Base-by-base conservation (phyloP, 1,140 invertebrate species). In the Reticulitermes speratus region DNA sequence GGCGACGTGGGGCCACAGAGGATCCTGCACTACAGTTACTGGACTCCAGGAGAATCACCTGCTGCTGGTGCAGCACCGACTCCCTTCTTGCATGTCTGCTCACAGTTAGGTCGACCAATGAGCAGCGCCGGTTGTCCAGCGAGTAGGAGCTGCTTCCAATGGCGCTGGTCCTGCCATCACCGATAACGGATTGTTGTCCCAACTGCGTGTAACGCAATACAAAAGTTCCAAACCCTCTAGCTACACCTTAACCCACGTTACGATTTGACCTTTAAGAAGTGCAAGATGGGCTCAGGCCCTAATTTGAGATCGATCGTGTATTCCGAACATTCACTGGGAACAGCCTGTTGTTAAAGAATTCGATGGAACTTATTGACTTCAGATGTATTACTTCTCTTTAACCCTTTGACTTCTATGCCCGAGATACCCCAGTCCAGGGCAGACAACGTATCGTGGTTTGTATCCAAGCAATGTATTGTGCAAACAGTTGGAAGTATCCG, bases 51-150 rank as follows among this genome's bases (percentile, higher is more conserved):
- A 9, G 65, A 30, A 75, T 75, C 65, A 25, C 65, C 65, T 25
- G 65, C 65, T 75, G 65, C 16, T 65, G 59, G 21, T 38, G 59
- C 55, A 32, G 84, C 25, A 45, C 19, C n/a, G 85, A 85, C 38
- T 85, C 85, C 25, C 85, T 59, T 7, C 85, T 14, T 0, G 65
- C 85, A n/a, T 85, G 85, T n/a, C 85, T 59, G 65, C 85, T 85
- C 55, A 81, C 85, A 48, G 85, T 85, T 59, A 85, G 65, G 55
- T 85, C 85, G n/a, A 44, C 85, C 65, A 85, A 45, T 38, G 85
- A 85, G 65, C 85, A 85, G 25, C 85, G 38, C 44, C 85, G 82
- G 38, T 25, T 44, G 82, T 83, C 82, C 65, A 75, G 65, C 65
- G 16, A 75, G 65, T 6, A 75, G 11, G n/a, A 75, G 65, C n/a